These are phyloP conservation scores for Sicus ferrugineus DNA, from an alignment of 2,888 invertebrate species.

Conservation along the genomic window DNA sequence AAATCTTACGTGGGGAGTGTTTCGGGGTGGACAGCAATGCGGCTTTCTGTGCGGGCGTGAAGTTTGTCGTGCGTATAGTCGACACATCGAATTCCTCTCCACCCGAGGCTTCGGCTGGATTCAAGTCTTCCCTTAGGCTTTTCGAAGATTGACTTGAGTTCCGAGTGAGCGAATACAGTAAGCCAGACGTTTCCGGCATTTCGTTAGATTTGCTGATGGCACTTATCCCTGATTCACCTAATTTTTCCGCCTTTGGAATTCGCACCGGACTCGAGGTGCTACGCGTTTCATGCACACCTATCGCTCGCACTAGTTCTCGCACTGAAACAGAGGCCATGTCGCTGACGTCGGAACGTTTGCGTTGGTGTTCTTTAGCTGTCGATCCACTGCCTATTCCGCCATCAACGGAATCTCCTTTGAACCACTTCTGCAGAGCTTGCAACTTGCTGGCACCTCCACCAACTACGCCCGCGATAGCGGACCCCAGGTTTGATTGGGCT, in stretches of 20 bases:
- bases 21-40: constrained; percentile 62
- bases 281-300: constrained; percentile 72
- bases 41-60: constrained; percentile 62
- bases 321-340: constrained; percentile 67
- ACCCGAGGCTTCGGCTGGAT: constrained; percentile 19
- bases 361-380: constrained; percentile 41
- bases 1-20: constrained; percentile 51
- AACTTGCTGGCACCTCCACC: constrained; percentile 64
- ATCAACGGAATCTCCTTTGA: constrained; percentile 62
- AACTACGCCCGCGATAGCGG: constrained; percentile 64
- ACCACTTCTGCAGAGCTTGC: constrained; percentile 65
- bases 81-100: constrained; percentile 50
- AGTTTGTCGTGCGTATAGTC: constrained; percentile 64
- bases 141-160: constrained; percentile 70
- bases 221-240: constrained; percentile 35
- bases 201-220: constrained; percentile 51
- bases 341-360: constrained; percentile 62
- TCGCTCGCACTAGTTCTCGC: constrained; percentile 76
- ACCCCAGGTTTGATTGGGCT: constrained; percentile 52
- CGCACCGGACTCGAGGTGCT: constrained; percentile 73
- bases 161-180: constrained; percentile 70
- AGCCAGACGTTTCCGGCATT: constrained; percentile 70
- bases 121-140: constrained; percentile 46
- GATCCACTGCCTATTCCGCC: constrained; percentile 33
- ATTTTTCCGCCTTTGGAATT: constrained; percentile 66